Evolutionary conservation across 2,113 vertebrate species (phyloP).

Genomic region (Athene noctua): DNA sequence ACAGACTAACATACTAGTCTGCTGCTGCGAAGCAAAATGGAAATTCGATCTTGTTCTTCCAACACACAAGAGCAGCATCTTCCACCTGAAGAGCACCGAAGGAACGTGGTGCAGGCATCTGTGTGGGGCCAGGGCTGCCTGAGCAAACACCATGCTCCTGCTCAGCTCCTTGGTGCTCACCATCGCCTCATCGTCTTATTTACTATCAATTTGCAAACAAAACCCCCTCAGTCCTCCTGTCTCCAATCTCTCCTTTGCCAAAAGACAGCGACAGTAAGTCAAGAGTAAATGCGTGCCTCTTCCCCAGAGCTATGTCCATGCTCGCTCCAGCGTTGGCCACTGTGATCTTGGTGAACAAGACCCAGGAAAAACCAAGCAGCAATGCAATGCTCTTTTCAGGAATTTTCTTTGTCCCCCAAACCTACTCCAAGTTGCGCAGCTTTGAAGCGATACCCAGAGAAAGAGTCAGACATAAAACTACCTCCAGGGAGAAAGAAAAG

Average conservation of each 20-base stretch:
- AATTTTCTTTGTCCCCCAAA: not conserved
- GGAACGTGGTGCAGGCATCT: accelerated
- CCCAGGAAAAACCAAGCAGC: not conserved
- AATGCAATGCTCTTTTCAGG: not conserved
- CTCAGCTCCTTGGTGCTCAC: not conserved
- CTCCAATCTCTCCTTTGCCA: not conserved
- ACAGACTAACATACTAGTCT: slow-evolving; percentile 30
- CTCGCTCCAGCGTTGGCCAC: not conserved
- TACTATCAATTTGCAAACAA: not conserved
- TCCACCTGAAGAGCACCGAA: not conserved
- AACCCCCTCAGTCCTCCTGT: not conserved
- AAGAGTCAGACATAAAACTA: not conserved
- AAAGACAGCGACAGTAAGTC: not conserved
- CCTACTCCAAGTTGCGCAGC: not conserved
- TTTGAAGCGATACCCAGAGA: not conserved
- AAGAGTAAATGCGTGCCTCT: not conserved
- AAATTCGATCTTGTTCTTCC: slow-evolving; percentile 7
- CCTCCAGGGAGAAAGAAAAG: not conserved
- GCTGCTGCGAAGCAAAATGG: slow-evolving; percentile 15
- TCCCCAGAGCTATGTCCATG: not conserved
- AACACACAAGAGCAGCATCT: not conserved
- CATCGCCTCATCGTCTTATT: not conserved
- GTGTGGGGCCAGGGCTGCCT: accelerated
- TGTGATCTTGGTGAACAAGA: not conserved
- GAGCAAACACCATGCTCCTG: not conserved